Conservation (phyloP, 2,113 vertebrate species). For the Balaenoptera acutorostrata region DNA sequence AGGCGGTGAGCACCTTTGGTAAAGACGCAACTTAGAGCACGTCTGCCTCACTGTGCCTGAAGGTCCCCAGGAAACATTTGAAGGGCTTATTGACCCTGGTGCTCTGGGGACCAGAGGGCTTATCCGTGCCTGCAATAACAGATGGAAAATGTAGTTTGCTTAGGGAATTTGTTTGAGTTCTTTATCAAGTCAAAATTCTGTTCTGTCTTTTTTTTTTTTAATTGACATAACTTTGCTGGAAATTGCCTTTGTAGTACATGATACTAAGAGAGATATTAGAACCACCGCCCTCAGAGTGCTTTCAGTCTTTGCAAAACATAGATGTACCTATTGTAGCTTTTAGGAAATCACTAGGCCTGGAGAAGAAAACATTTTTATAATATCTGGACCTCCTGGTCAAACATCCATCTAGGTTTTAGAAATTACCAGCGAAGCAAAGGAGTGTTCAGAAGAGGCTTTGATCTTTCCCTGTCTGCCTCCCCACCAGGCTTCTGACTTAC, state of each 20-base stretch:
- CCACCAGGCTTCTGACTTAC: neutral
- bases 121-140: neutral
- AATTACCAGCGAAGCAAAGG: neutral
- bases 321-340: neutral
- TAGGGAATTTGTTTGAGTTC: neutral
- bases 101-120: neutral
- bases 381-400: neutral
- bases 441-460: neutral
- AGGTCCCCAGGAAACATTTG: neutral
- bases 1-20: neutral
- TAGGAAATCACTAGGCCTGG: neutral
- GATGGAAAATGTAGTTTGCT: neutral
- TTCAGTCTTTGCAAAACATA: neutral
- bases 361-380: neutral
- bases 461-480: neutral
- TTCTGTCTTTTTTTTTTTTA: neutral
- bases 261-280: neutral
- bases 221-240: neutral
- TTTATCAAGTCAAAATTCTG: neutral
- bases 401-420: neutral
- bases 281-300: neutral
- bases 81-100: neutral
- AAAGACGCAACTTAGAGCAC: neutral
- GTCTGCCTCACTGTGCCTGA: neutral
- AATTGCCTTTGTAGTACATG: neutral